A percentile compares a stretch with the other conserved stretches of the same genome.
These are phyloP conservation scores for Pelobates cultripes DNA, from an alignment of 2,797 vertebrate genomes.

Conservation along the genomic window DNA sequence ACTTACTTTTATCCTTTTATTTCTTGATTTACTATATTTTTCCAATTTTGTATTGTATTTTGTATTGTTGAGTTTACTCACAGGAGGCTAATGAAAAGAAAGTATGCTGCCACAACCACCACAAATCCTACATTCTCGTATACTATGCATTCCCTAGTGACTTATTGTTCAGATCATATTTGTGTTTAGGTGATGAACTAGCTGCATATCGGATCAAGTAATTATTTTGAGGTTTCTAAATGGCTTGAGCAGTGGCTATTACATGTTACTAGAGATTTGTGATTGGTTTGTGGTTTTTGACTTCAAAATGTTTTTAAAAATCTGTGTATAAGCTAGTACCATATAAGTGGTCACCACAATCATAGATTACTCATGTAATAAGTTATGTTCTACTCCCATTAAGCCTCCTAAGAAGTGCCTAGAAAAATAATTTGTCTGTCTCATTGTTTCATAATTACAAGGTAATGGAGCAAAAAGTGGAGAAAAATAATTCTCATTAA, in stretches of 20 bases:
- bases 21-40: no score
- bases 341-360: neutral
- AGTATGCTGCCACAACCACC: neutral
- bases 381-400: neutral
- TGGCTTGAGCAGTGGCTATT: neutral
- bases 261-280: neutral
- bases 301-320: neutral
- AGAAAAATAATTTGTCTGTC: neutral
- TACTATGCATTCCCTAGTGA: neutral
- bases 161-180: constrained; percentile 8
- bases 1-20: no score
- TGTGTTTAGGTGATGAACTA: neutral
- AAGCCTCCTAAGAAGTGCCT: neutral
- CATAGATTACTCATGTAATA: neutral
- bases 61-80: no score
- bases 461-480: no score
- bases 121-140: neutral
- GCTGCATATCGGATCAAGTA: neutral
- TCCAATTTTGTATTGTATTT: no score
- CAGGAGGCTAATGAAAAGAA: neutral
- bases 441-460: no score
- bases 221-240: neutral
- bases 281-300: constrained; percentile 4
- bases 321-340: neutral
- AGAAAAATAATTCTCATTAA: no score